Evolutionary conservation across 1,140 invertebrate genomes (phyloP), one percentile per base, ranked within the genome.

Genomic region (Heliconius congener): DNA sequence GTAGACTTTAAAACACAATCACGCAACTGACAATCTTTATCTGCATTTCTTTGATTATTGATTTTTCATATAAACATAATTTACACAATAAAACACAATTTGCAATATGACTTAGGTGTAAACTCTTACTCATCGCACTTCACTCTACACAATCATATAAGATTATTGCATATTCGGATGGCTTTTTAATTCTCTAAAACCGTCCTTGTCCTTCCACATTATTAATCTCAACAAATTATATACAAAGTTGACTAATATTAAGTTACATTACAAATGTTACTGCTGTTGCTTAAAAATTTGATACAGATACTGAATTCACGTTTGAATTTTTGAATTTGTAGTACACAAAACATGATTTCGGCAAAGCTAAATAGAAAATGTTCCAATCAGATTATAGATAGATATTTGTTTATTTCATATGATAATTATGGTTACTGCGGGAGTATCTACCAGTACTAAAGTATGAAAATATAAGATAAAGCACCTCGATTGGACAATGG

Each of bases 1-100:
- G 94, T 95, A 95, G 94, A 95, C 93, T 95, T 94, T 94, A 94
- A 93, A 95, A 95, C 94, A 95, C 94, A 94, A 94, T 95, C 94
- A 94, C 94, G 88, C 92, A 93, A 92, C 91, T 94, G 93, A 94
- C 91, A 94, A 86, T 92, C 90, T 91, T 92, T 86, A 83, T 88
- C 90, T 90, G 92, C 89, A 93, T 93, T 90, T 94, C 87, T 87
- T 93, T 89, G 91, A 92, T 94, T 94, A 93, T 82, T 92, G 90
- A 93, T 93, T 92, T 90, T 86, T 88, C 93, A 93, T 93, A 93
- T 92, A 94, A 94, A 92, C 90, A 93, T 94, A 93, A 93, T 93
- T 92, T 94, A 94, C 92, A 93, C 90, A 93, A 87, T 91, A 92
- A 66, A 93, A 94, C 88, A 91, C 90, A 93, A 88, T 90, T 86